Base-by-base conservation (phyloP, 92 coral and sea anemone species). In the Muricea muricata region DNA sequence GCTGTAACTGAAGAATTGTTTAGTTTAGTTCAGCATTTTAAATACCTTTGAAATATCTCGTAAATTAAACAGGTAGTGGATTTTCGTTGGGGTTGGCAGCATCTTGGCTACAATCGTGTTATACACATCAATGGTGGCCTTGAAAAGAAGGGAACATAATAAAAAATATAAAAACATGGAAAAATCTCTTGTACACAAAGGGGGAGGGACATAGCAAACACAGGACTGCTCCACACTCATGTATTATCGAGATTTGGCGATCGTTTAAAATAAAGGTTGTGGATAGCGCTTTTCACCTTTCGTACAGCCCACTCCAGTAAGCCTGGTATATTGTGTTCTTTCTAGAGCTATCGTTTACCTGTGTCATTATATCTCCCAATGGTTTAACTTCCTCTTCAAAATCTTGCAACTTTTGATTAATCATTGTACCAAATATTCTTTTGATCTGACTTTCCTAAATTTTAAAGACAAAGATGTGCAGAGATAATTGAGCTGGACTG, bases 51-150 rank as follows among this genome's bases (percentile, higher is more conserved):
- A 96, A 65, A 96, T 96, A 75, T 96, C 99, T 89, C 99, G 84
- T 76, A 96, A 84, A 87, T 96, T 96, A 54, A 96, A 96, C 79
- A 96, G 77, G 87, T 96, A 96, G 79, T 96, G 99, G 66, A 96
- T 96, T 92, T 93, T 96, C 88, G 99, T 96, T 74, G 99, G 99
- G 17, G 99, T 96, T 13, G 99, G 99, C 41, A 96, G 89, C 99
- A 96, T 96, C 90, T 89, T 96, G 57, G 94, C 95, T 18, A 96
- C 90, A 46, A 96, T 96, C 6, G 93, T 86, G 86, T 91, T 93
- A 86, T 96, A 96, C 81, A 96, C 93, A 79, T 96, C 99, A 20
- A 96, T 96, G 85, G 99, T 96, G 2, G 99, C 99, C 97, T 96
- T 34, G 23, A 57, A 84, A 47, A 50, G 31, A 47, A 28, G 8